Conservation (phyloP, 2,797 vertebrate species). For the Falco biarmicus region DNA sequence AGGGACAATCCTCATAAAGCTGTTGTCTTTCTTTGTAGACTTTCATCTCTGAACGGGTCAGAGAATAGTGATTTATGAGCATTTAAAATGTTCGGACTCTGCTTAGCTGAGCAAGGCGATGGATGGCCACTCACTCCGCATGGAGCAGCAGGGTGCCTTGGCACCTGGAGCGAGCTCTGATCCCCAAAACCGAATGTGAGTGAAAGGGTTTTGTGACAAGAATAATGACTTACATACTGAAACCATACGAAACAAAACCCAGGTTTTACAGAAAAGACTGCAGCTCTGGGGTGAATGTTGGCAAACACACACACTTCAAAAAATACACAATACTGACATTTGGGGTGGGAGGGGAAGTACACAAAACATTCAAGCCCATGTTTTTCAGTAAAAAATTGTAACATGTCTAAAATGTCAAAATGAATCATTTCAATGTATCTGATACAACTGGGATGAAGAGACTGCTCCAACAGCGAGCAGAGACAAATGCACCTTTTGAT, state of each 20-base stretch:
- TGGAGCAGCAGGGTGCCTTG: background rate
- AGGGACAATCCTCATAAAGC: background rate
- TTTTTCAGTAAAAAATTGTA: background rate
- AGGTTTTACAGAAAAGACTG: background rate
- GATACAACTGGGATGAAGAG: background rate
- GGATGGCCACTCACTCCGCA: fast-evolving
- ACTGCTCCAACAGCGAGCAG: background rate
- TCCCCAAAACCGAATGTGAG: fast-evolving
- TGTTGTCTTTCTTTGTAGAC: background rate
- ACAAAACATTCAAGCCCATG: background rate
- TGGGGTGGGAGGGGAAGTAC: background rate
- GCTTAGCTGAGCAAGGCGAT: background rate
- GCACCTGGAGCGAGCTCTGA: background rate
- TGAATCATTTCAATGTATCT: background rate
- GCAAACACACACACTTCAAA: background rate
- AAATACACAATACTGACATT: background rate
- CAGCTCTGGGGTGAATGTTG: background rate
- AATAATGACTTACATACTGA: background rate
- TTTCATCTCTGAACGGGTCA: background rate
- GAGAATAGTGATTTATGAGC: background rate
- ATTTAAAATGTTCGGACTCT: background rate
- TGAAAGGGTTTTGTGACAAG: background rate
- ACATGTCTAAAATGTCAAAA: background rate
- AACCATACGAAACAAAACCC: background rate
- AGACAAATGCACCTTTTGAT: background rate